Base-by-base conservation (phyloP, 2,888 invertebrate species). In the Campoletis raptor region DNA sequence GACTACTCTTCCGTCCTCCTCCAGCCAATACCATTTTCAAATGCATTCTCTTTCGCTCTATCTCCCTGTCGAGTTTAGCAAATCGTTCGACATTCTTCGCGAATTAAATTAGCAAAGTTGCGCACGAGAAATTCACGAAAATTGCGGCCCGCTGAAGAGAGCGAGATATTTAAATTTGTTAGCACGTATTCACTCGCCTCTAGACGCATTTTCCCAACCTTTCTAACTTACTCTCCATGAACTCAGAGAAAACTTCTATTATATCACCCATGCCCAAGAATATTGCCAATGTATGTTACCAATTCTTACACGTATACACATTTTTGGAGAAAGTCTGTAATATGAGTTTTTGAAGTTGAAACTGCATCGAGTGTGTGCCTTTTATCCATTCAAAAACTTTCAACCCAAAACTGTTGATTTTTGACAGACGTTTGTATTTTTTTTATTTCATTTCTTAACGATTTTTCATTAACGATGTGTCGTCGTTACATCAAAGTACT, bases 61-160 rank as follows among this genome's bases (percentile, higher is more conserved):
- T 64, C 66, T 6, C 66, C 21, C 54, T 45, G 45, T 69, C 64
- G 48, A 67, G 66, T 61, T 82, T 81, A 54, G 69, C 84, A 89
- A 91, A 91, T 91, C 91, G 89, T 91, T 90, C 89, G 89, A 90
- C 91, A 89, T 90, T 90, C 90, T 90, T 89, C 83, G 89, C 64
- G 76, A 90, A 91, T 91, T 88, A 89, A 91, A 90, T 91, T 90
- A 89, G 66, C 85, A 86, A 87, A 90, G 88, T 90, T 90, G 87
- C 85, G 30, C 57, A 73, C 78, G 83, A 52, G 89, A 88, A 89
- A 89, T 89, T 88, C 73, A 78, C 81, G 74, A 78, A 86, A 86
- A 85, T 86, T 86, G 74, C 79, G 54, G 81, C 36, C 24, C 52
- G 81, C 78, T 69, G 64, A 80, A 80, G 57, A 79, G 76, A 76